Percentiles rank a stretch among this genome's conserved stretches.
phyloP scores from a whole-genome alignment of 2,888 invertebrate species.

The Diogma glabrata region DNA sequence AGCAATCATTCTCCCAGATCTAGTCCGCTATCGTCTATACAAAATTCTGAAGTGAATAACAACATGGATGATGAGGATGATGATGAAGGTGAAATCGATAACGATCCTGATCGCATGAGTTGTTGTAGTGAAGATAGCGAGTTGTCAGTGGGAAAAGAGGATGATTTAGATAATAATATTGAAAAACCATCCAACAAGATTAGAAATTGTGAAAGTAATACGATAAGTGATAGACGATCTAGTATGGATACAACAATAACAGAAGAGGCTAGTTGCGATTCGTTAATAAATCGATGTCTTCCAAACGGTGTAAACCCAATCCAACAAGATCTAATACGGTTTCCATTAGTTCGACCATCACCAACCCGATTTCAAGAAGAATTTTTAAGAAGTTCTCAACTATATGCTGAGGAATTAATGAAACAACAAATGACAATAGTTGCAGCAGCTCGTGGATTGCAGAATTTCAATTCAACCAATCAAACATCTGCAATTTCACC shows the following conservation, averaged over 20 bases:
- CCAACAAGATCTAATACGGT: slow-evolving; percentile 2
- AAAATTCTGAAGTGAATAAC: slow-evolving; percentile 16
- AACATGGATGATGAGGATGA: slow-evolving; percentile 18
- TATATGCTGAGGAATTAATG: slow-evolving; percentile 36
- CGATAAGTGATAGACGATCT: not conserved
- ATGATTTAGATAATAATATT: slow-evolving; percentile 18
- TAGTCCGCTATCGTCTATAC: slow-evolving; percentile 14
- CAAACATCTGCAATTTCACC: not conserved
- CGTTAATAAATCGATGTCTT: slow-evolving; percentile 2
- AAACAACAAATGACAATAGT: slow-evolving; percentile 38
- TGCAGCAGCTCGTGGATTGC: slow-evolving; percentile 31
- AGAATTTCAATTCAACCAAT: not conserved
- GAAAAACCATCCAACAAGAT: not conserved
- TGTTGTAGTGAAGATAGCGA: slow-evolving; percentile 70
- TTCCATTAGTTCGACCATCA: slow-evolving; percentile 22
- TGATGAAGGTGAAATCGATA: slow-evolving; percentile 18
- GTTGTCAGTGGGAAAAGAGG: slow-evolving; percentile 67
- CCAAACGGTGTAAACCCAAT: not conserved
- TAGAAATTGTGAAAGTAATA: not conserved
- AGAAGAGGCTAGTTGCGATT: slow-evolving; percentile 17
- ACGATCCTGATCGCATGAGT: slow-evolving; percentile 41
- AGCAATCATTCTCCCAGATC: slow-evolving; percentile 12
- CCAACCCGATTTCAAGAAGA: slow-evolving; percentile 34
- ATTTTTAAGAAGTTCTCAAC: slow-evolving; percentile 34
- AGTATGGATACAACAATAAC: slow-evolving; percentile 7